A percentile compares a stretch with the other conserved stretches of the same genome.
phyloP scores from a whole-genome alignment of 2,888 invertebrate genomes.

The Oxycera nigricornis region DNA sequence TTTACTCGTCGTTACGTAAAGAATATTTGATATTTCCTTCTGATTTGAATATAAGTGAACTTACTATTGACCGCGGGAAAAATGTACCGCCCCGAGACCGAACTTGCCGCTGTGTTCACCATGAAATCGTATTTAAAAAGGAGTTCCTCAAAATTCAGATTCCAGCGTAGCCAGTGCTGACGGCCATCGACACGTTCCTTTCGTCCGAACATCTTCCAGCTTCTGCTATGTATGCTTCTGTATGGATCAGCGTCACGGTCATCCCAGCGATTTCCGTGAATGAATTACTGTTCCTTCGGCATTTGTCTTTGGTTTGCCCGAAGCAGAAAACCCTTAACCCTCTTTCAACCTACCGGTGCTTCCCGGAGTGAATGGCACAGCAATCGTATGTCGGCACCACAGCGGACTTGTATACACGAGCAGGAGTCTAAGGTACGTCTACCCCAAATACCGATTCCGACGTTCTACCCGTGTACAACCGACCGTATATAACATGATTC shows the following conservation, averaged over 20 bases:
- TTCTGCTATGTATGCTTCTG: not conserved
- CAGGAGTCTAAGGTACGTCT: conserved; percentile 13
- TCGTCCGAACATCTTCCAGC: not conserved
- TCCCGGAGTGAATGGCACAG: not conserved
- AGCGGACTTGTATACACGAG: too few species aligned
- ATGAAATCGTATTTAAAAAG: not conserved
- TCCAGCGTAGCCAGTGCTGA: not conserved
- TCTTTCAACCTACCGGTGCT: conserved; percentile 6
- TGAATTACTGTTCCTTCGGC: not conserved
- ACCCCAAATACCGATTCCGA: not conserved
- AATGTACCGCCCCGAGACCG: not conserved
- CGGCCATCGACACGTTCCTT: not conserved
- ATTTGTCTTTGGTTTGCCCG: not conserved
- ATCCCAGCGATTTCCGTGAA: not conserved
- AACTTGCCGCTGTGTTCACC: too few species aligned
- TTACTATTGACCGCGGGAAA: not conserved
- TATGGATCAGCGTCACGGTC: not conserved
- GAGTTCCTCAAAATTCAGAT: not conserved
- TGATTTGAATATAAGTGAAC: not conserved
- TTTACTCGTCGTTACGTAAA: not conserved
- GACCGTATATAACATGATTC: conserved; percentile 26
- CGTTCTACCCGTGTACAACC: conserved; percentile 1
- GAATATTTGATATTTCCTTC: not conserved
- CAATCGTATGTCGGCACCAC: too few species aligned
- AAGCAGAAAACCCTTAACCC: not conserved